Percentiles rank a stretch among this genome's conserved stretches.
These are phyloP conservation scores for Chlamydotis undulata DNA, from an alignment of 2,113 vertebrate species.

Conservation along the genomic window DNA sequence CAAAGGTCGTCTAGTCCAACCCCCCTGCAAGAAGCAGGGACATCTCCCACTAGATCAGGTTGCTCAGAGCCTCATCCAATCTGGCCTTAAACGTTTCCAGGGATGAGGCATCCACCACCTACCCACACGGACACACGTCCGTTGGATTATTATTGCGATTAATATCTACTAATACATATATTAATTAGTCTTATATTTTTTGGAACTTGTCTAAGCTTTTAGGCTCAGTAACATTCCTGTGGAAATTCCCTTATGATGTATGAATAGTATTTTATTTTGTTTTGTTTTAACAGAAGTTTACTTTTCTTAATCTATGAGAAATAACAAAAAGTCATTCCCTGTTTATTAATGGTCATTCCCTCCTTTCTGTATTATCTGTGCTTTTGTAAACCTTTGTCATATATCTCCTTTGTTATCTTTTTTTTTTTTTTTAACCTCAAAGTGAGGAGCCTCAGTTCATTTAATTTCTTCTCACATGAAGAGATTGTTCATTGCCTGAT, in stretches of 20 bases:
- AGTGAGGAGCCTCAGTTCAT: not conserved
- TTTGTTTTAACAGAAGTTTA: not conserved
- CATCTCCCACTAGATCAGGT: too few species aligned
- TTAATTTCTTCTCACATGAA: not conserved
- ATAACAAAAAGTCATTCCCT: not conserved
- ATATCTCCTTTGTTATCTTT: not conserved
- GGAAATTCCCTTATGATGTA: not conserved
- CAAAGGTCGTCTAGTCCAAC: too few species aligned
- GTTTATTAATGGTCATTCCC: not conserved
- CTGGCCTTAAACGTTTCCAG: too few species aligned
- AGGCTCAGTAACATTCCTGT: not conserved
- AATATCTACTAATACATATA: not conserved
- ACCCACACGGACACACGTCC: too few species aligned
- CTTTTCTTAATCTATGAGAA: not conserved
- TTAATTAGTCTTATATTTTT: not conserved
- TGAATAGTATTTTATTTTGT: not conserved
- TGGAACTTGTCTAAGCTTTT: not conserved
- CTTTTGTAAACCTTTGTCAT: not conserved
- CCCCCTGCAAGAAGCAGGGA: too few species aligned
- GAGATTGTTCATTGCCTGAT: not conserved
- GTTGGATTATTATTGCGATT: not conserved
- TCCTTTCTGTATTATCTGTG: not conserved
- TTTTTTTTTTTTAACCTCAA: not conserved
- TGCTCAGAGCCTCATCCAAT: too few species aligned
- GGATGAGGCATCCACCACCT: too few species aligned